Conservation (phyloP, 2,888 invertebrate species). For the Lasioglossum lativentre region DNA sequence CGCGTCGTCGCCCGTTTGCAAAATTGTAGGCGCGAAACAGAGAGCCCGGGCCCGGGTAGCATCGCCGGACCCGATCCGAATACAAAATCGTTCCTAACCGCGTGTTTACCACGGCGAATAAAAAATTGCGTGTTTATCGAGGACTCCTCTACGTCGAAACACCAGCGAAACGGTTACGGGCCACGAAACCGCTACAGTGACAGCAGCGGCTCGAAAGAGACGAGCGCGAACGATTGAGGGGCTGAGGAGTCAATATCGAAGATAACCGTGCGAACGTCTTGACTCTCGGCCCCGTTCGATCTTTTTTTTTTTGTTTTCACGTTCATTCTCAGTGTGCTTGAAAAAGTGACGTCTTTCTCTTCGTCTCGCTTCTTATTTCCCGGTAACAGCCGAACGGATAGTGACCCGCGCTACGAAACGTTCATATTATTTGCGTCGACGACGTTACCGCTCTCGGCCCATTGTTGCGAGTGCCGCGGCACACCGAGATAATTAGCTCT, state of each 20-base stretch:
- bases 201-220: not conserved
- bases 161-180: conserved; percentile 8
- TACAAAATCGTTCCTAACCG: conserved; percentile 27
- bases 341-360: conserved; percentile 45
- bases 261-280: conserved; percentile 67
- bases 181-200: conserved; percentile 7
- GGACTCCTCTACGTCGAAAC: conserved; percentile 12
- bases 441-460: conserved; percentile 33
- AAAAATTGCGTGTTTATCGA: conserved; percentile 56
- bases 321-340: conserved; percentile 2
- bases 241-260: conserved; percentile 58
- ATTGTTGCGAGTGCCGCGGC: conserved; percentile 46
- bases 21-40: not conserved
- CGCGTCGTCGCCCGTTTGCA: not conserved
- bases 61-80: conserved; percentile 25
- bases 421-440: conserved; percentile 48
- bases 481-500: conserved; percentile 53
- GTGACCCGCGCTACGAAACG: conserved; percentile 45
- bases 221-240: conserved; percentile 6
- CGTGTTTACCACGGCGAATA: conserved; percentile 45
- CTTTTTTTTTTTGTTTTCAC: conserved; percentile 25
- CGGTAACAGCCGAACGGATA: conserved; percentile 37
- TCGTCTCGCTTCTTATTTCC: conserved; percentile 25
- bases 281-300: conserved; percentile 48
- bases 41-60: not conserved